Percentiles rank a stretch among this genome's conserved stretches.
Conservation (phyloP, 2,888 invertebrate species). For the Hofmannophila pseudospretella region DNA sequence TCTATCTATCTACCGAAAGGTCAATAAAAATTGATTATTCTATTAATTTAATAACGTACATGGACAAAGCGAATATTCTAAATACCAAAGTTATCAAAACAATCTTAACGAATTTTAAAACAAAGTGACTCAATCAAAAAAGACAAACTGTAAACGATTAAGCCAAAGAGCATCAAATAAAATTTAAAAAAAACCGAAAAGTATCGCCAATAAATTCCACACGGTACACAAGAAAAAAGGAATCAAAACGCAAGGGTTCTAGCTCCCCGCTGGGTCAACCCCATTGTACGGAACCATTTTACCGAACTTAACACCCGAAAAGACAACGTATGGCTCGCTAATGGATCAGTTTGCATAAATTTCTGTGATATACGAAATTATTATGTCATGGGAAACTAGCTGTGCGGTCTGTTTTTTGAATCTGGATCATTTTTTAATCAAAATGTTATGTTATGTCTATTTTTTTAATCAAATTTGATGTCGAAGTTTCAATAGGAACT, state of each 20-base stretch:
- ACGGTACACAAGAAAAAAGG: slow-evolving; percentile 10
- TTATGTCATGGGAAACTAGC: slow-evolving; percentile 42
- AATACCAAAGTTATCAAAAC: too few species aligned
- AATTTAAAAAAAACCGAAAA: slow-evolving; percentile 1
- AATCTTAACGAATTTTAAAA: too few species aligned
- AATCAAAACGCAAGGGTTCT: slow-evolving; percentile 17
- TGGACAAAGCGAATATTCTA: too few species aligned
- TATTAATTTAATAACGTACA: too few species aligned
- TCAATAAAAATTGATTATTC: too few species aligned
- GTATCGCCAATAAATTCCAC: slow-evolving; percentile 5
- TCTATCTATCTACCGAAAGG: too few species aligned
- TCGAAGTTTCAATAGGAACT: too few species aligned
- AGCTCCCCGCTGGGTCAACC: slow-evolving; percentile 26
- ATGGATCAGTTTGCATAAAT: slow-evolving; percentile 52
- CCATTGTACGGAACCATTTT: slow-evolving; percentile 16
- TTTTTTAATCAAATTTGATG: too few species aligned
- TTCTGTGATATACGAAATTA: slow-evolving; percentile 33
- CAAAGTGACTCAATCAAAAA: slow-evolving; percentile 30
- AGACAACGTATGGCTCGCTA: slow-evolving; percentile 8
- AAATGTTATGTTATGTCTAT: too few species aligned
- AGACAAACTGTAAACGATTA: slow-evolving; percentile 17
- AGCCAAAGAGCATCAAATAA: background rate
- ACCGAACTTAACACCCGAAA: slow-evolving; percentile 31
- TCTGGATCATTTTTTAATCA: slow-evolving; percentile 6
- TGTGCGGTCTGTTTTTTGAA: slow-evolving; percentile 39